phyloP scores from a whole-genome alignment of 1,140 invertebrate species.

The Caerostris extrusa region DNA sequence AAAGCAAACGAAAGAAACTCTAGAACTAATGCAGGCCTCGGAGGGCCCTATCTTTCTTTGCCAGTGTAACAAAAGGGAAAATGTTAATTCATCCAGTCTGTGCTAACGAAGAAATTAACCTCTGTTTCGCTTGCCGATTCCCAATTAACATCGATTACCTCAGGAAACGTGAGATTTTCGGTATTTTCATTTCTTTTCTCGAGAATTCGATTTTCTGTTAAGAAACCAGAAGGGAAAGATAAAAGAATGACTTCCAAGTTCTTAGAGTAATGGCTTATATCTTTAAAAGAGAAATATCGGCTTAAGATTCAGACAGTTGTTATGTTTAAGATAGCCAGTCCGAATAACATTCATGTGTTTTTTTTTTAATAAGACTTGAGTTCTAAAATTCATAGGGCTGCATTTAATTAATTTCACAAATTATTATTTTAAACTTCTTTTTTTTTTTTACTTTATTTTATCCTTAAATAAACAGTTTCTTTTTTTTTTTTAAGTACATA shows the following conservation, averaged over 20 bases:
- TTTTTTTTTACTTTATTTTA: no score
- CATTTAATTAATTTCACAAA: no score
- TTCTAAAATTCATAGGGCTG: no score
- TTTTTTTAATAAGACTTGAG: no score
- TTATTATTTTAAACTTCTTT: no score
- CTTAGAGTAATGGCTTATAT: constrained; percentile 49
- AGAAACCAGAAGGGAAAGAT: constrained; percentile 24
- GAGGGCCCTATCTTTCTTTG: constrained; percentile 14
- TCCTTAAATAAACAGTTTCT: no score
- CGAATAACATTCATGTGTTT: not conserved
- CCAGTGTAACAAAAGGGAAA: constrained; percentile 47
- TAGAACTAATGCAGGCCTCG: not conserved
- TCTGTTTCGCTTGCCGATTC: constrained; percentile 62
- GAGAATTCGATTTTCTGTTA: constrained; percentile 51
- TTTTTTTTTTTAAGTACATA: no score
- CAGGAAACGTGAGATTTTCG: constrained; percentile 57
- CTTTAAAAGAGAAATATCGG: constrained; percentile 3
- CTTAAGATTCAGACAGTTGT: constrained; percentile 2
- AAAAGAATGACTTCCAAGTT: constrained; percentile 61
- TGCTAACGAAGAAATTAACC: constrained; percentile 67
- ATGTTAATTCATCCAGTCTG: constrained; percentile 43
- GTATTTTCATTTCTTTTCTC: constrained; percentile 32
- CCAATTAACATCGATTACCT: constrained; percentile 66
- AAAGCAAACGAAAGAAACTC: constrained; percentile 44
- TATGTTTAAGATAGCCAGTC: constrained; percentile 17